Evolutionary conservation across 1,140 invertebrate species (phyloP), one percentile per base, ranked within the genome.

Genomic region (Elysia chlorotica): DNA sequence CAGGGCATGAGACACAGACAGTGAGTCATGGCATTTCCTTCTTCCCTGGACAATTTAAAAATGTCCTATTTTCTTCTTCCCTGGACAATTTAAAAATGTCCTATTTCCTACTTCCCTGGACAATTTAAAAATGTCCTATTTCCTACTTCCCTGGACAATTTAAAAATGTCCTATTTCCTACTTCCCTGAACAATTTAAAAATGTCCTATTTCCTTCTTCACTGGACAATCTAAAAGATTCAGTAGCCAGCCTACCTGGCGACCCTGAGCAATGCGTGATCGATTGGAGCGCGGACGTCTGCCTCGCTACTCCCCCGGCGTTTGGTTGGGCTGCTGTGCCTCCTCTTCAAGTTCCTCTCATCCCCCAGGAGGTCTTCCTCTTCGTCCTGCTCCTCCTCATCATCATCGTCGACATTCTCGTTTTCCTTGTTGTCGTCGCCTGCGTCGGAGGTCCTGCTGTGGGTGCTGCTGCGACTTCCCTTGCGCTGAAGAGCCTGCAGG

Each of bases 321-420:
- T 30, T 14, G 2, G 57, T 36, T 23, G 31, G 31, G 17, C 53
- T 59, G 17, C 54, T 59, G 23, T 38, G 61, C 19, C 59, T 41
- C 23, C 35, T 41, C 30, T 63, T 71, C 21, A 25, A 23, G 36
- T 53, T 61, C 59, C 59, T 23, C 23, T 1, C 69, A 61, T 63
- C 57, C 38, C 63, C 69, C 59, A 57, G 48, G 57, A 48, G 36
- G 17, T 53, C 25, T 10, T 68, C 66, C 19, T 68, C 41, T 17
- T 30, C 41, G 3, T n/a, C 37, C 23, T n/a, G 30, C 1, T 1
- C 3, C 23, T 23, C 19, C 30, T 71, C 57, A 30, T 38, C 38
- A 19, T 23, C 59, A 25, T 63, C 23, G 14, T 23, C 69, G 36
- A 53, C 35, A 36, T 59, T n/a, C n/a, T n/a, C n/a, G n/a, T n/a